Evolutionary conservation across 2,888 invertebrate genomes (phyloP), one percentile per base, ranked within the genome.

Genomic region (Branchipolynoe longqiensis): DNA sequence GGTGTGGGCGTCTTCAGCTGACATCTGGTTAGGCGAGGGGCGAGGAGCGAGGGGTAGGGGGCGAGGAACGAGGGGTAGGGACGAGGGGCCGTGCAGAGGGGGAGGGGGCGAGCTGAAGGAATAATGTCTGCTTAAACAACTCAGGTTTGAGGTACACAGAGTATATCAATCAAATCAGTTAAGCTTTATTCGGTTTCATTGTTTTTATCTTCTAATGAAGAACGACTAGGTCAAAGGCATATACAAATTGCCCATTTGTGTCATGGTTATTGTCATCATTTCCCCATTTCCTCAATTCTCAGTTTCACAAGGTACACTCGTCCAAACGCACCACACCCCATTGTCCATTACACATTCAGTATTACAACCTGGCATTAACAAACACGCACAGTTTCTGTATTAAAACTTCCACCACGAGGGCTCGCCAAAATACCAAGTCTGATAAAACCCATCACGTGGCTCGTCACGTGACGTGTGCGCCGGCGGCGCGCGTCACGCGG

Each of bases 221-320:
- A 73, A 33, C 73, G 73, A 73, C 73, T 73, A 73, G 73, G 33
- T 73, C 73, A 38, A 18, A 73, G 73, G 73, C 73, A 73, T 69
- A 69, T 33, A 73, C 38, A 73, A 41, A 36, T 73, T 73, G 36
- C 38, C 73, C 14, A 38, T 36, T 73, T 31, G 38, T 73, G 73
- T 73, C 73, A 73, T 73, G 73, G 73, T 73, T 62, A 31, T 25
- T n/a, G 14, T 59, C 25, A 3, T 25, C 56, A n/a, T 22, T 25
- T 56, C 25, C 25, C 25, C 56, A 56, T 56, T 22, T 25, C 25
- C 25, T 56, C 25, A 22, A 56, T 56, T 56, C 62, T 28, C 31
- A 25, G 31, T 62, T 62, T 62, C 62, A 62, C 25, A 62, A 62
- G 28, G 25, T 31, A 28, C 31, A 62, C 31, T 62, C 62, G 2